These are phyloP conservation scores for Lateolabrax maculatus DNA, from an alignment of 2,797 vertebrate genomes.

Conservation along the genomic window DNA sequence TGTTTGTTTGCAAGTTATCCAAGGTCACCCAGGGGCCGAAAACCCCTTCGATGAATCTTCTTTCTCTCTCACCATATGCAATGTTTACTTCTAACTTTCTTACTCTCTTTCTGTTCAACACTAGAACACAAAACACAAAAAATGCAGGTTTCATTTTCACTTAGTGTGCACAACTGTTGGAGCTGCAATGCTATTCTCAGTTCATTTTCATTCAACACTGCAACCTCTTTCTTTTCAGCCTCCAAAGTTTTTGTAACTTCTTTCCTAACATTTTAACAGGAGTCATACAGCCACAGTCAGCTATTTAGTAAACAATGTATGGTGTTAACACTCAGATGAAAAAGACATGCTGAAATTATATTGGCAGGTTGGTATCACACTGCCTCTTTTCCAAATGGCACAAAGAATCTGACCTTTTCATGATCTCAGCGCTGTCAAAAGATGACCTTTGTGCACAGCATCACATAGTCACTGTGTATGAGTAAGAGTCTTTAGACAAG, in stretches of 20 bases:
- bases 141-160: not conserved
- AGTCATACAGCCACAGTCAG: conserved; percentile 26
- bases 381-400: conserved; percentile 83
- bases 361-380: conserved; percentile 77
- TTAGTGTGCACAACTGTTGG: conserved; percentile 15
- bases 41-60: not conserved
- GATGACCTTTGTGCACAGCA: conserved; percentile 79
- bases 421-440: conserved; percentile 76
- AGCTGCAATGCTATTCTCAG: not conserved
- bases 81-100: conserved; percentile 22
- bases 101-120: conserved; percentile 1
- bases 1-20: conserved; percentile 22
- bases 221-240: conserved; percentile 12
- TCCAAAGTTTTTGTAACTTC: conserved; percentile 44
- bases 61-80: not conserved
- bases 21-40: conserved; percentile 13
- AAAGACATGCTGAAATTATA: conserved; percentile 76
- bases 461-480: conserved; percentile 59
- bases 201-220: conserved; percentile 25
- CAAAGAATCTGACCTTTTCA: conserved; percentile 79
- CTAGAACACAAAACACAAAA: conserved; percentile 32
- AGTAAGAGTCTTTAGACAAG: conserved; percentile 61
- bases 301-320: conserved; percentile 64
- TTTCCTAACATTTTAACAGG: conserved; percentile 23
- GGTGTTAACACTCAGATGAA: conserved; percentile 63